Evolutionary conservation across 2,797 vertebrate species (phyloP), one percentile per base, ranked within the genome.

Genomic region (Mus spretus): DNA sequence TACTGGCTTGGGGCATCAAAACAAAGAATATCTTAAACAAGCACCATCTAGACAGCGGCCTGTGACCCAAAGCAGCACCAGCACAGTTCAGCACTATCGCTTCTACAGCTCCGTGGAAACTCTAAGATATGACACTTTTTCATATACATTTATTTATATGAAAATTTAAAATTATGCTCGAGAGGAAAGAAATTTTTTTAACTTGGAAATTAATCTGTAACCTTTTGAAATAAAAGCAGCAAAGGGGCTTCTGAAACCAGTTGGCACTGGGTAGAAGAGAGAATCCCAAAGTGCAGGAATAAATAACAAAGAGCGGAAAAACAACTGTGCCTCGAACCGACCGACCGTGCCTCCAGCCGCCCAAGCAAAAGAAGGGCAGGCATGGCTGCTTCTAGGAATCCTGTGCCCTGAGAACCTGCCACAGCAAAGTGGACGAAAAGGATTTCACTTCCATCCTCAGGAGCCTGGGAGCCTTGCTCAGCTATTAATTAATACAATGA

Each of bases 131-230:
- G 57, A 89, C 74, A 37, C 26, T 19, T 65, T 40, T 50, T 83
- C 77, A 44, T 37, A 79, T 26, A 80, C 31, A 31, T 31, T 13
- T 26, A 77, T 4, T 34, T 6, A 19, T 55, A 50, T 70, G 80
- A 78, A 26, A 61, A 77, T 86, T 90, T 28, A 88, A 95, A 96
- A 85, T 72, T 95, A 74, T 55, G 53, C 59, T 78, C 31, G 28
- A 61, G 67, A 59, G 3, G 59, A 89, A 89, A 95, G 20, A n/a
- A 89, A 17, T 70, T n/a, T 85, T 96, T 74, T 70, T n/a, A 19
- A 72, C 20, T 74, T 88, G 34, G 70, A 96, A 92, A 94, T 94
- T 88, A 78, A 96, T 65, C 89, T 94, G n/a, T 67, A 72, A 55
- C 78, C 37, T 91, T 94, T 63, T 87, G 65, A 95, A 91, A 80